Evolutionary conservation across 2,113 vertebrate genomes (phyloP), one percentile per base, ranked within the genome.

Genomic region (Halcyon senegalensis): DNA sequence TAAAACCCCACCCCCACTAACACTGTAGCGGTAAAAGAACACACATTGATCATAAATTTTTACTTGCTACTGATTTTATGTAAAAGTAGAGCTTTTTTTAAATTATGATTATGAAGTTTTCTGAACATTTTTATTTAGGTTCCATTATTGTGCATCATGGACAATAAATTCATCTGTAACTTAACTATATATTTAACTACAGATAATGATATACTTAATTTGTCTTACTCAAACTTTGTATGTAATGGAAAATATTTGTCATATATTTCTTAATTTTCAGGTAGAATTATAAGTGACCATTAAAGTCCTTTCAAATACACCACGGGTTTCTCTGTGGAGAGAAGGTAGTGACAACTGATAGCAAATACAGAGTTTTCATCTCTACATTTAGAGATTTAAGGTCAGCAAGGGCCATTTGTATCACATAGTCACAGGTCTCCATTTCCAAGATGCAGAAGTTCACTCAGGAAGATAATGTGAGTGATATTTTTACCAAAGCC

Each of bases 401-500:
- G 19, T 85, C 23, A 62, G 24, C 37, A 83, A 58, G 27, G 70
- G 41, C 9, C 1, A 18, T 39, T 83, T 55, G 11, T 33, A 55
- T 43, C 30, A 75, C 27, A 24, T 1, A 66, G 50, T 37, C 25
- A 81, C 14, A 15, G 6, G 5, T 70, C 23, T 78, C 48, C 70
- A 7, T 27, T 88, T 79, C 43, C 31, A 67, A 63, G 67, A 25
- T 33, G 44, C 3, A 70, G 46, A 63, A 35, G 8, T 39, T 64
- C 4, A 4, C 1, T 4, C 27, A 63, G 27, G n/a, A 82, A 53
- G 41, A 21, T 11, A 67, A 80, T 0, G 0, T 3, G 31, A 81
- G 8, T 3, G 8, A 5, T 27, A 35, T 50, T 79, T 88, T 86
- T 31, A 59, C 37, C 10, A 20, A 35, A 79, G n/a, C 6, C 39